Base-by-base conservation (phyloP, 2,888 invertebrate species). In the Mythimna albipuncta region DNA sequence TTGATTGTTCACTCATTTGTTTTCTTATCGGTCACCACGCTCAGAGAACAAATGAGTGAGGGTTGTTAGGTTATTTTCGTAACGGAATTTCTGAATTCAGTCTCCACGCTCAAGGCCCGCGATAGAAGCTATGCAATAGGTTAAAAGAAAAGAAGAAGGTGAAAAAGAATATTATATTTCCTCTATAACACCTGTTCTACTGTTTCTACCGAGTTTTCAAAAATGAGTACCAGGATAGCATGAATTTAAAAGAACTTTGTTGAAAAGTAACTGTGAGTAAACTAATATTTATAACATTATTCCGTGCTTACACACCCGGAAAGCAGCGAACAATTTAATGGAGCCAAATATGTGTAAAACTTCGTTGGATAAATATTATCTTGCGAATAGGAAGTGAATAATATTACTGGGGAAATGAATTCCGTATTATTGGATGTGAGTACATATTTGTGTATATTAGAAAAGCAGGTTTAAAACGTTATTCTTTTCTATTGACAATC, bases 281-380 rank as follows among this genome's bases (percentile, higher is more conserved):
- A 59, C 38, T n/a, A n/a, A 47, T n/a, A 50, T 69, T 47, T 38
- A 38, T 38, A 5, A 7, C 55, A 69, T 47, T 38, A n/a, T 26
- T 38, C 16, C 47, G 2, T 26, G 70, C 26, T 57, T 70, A 2
- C 19, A 47, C 57, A 50, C 38, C 26, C 47, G 7, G n/a, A 47
- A 35, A 57, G 47, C 38, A 58, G 57, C 0, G 70, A 26, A 50
- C 70, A 16, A 13, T 13, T 47, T 38, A 69, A 70, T 69, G 2
- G 38, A 50, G 11, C 16, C n/a, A 69, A 70, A 41, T 41, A 50
- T 59, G 70, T 70, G 71, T 52, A 26, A 68, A 69, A 58, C 47
- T 69, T 59, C 13, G 41, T 71, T 50, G 13, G n/a, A 32, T 50
- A 41, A 41, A 41, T 71, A 58, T 59, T 59, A 52, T 41, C 13